These are phyloP conservation scores for Drosophila suzukii DNA, from an alignment of 1,140 invertebrate genomes.

Conservation along the genomic window DNA sequence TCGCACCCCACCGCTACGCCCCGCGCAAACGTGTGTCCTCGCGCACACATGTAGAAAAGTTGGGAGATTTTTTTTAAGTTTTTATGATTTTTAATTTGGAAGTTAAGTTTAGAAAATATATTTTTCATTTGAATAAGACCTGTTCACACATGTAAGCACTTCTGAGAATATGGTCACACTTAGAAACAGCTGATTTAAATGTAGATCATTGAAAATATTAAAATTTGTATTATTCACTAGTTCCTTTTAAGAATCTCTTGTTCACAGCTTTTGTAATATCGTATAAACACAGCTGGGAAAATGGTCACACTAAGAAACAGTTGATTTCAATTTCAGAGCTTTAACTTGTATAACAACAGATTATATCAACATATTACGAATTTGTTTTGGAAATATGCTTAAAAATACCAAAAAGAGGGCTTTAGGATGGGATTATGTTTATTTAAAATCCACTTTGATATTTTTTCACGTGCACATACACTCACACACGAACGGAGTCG, in stretches of 20 bases:
- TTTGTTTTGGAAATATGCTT: too few species aligned
- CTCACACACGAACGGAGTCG: slow-evolving; percentile 23
- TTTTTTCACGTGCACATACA: slow-evolving; percentile 25
- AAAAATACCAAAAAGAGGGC: neutral
- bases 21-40: slow-evolving; percentile 42
- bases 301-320: neutral
- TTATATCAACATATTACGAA: too few species aligned
- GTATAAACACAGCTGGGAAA: too few species aligned
- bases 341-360: too few species aligned
- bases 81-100: neutral
- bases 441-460: neutral
- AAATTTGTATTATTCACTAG: too few species aligned
- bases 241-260: too few species aligned
- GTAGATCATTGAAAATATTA: too few species aligned
- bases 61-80: neutral
- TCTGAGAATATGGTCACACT: too few species aligned
- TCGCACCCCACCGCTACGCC: slow-evolving; percentile 62
- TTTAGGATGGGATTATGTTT: neutral
- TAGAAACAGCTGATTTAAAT: too few species aligned
- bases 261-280: too few species aligned
- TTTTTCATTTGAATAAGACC: neutral
- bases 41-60: slow-evolving; percentile 42
- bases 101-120: neutral
- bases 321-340: neutral
- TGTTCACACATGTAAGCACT: neutral